Conservation (phyloP, 2,113 vertebrate species). For the Rhipidura dahli region DNA sequence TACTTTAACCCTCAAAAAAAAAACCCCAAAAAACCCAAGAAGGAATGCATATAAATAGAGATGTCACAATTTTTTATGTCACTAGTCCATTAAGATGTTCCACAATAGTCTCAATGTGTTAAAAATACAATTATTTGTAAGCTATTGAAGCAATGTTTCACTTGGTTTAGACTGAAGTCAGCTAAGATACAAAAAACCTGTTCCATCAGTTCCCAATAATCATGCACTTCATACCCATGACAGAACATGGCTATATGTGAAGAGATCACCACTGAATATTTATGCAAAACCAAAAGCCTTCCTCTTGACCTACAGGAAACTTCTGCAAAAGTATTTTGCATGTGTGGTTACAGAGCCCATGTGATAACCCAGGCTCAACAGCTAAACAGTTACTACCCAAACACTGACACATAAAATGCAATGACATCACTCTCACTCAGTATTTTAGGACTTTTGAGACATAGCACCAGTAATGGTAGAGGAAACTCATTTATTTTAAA, state of each 20-base stretch:
- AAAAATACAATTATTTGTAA: constrained; percentile 32
- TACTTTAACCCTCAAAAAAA: constrained; percentile 41
- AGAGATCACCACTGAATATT: background rate
- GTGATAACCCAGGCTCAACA: background rate
- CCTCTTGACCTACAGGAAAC: background rate
- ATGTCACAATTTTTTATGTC: constrained; percentile 20
- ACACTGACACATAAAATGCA: background rate
- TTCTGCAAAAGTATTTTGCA: background rate
- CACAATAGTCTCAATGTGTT: constrained; percentile 6
- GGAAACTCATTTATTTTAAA: background rate
- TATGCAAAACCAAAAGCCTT: background rate
- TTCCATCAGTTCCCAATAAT: background rate
- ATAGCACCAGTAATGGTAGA: background rate
- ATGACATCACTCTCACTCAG: background rate
- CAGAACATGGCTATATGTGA: background rate
- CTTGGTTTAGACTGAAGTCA: constrained; percentile 4
- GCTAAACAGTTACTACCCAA: background rate
- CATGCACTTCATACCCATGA: background rate
- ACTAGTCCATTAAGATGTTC: background rate
- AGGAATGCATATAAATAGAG: constrained; percentile 43
- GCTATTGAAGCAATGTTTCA: constrained; percentile 2
- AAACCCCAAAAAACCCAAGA: background rate
- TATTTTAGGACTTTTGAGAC: background rate
- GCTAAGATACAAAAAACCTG: background rate
- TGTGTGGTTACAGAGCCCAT: background rate